Conservation (phyloP, 2,113 vertebrate genomes). For the Oncorhynchus kisutch region DNA sequence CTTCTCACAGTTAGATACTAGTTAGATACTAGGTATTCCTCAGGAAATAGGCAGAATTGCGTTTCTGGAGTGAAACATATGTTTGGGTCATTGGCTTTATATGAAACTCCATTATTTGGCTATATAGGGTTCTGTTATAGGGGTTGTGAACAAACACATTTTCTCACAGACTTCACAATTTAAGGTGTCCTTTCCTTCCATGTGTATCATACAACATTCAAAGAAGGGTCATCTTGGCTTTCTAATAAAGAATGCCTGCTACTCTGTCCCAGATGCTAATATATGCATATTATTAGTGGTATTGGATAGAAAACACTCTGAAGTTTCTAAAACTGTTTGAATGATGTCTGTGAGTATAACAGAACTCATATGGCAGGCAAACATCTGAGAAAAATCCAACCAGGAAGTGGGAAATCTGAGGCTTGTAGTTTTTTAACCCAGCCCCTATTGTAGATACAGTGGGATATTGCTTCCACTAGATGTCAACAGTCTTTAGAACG, state of each 20-base stretch:
- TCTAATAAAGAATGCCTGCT: neutral
- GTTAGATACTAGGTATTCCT: neutral
- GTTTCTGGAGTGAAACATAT: neutral
- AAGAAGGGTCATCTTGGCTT: slow-evolving; percentile 8
- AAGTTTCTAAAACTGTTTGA: too few species aligned
- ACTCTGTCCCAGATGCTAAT: too few species aligned
- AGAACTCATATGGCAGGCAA: too few species aligned
- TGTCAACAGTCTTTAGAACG: too few species aligned
- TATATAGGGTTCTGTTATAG: neutral
- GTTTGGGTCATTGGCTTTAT: neutral
- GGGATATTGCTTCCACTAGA: too few species aligned
- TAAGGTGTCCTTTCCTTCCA: neutral
- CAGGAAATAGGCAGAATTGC: neutral
- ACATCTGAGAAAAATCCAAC: too few species aligned
- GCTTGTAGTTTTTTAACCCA: too few species aligned
- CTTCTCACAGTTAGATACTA: neutral
- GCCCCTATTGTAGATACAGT: too few species aligned
- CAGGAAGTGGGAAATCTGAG: too few species aligned
- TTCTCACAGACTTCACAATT: neutral
- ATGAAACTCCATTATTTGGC: neutral
- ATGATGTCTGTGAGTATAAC: too few species aligned
- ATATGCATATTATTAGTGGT: too few species aligned
- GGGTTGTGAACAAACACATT: neutral
- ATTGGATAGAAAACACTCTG: too few species aligned
- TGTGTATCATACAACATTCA: neutral